Evolutionary conservation across 2,797 vertebrate species (phyloP).

Genomic region (Crenichthys baileyi): DNA sequence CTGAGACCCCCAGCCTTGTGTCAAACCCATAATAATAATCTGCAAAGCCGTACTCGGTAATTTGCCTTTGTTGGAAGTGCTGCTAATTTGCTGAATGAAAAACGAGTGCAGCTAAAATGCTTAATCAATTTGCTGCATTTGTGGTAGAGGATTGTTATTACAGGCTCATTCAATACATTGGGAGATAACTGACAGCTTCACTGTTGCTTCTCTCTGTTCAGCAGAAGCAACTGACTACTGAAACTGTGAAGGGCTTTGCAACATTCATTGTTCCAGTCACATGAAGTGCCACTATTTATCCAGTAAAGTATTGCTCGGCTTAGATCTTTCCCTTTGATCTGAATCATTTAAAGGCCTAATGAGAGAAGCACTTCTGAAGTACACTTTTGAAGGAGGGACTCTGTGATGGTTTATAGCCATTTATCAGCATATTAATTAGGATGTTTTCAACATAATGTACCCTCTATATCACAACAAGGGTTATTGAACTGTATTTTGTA

Average conservation of each 20-base stretch:
- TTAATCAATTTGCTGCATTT: slow-evolving; percentile 31
- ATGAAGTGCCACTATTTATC: slow-evolving; percentile 33
- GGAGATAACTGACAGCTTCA: slow-evolving; percentile 41
- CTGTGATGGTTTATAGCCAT: slow-evolving; percentile 19
- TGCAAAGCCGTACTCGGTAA: not conserved
- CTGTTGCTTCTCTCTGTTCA: slow-evolving; percentile 21
- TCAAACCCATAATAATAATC: not conserved
- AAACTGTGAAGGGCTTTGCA: slow-evolving; percentile 18
- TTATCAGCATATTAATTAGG: slow-evolving; percentile 18
- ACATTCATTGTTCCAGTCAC: slow-evolving; percentile 32
- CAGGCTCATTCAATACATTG: slow-evolving; percentile 20
- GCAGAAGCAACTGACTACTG: slow-evolving; percentile 22
- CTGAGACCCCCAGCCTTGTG: not conserved
- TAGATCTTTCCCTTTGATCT: slow-evolving; percentile 30
- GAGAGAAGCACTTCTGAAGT: slow-evolving; percentile 19
- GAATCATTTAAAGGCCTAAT: slow-evolving; percentile 34
- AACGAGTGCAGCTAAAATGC: slow-evolving; percentile 25
- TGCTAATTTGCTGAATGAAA: slow-evolving; percentile 30
- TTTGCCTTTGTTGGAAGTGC: slow-evolving; percentile 12
- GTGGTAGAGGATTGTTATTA: slow-evolving; percentile 38
- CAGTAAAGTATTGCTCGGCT: slow-evolving; percentile 23
- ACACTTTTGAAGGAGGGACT: slow-evolving; percentile 10
- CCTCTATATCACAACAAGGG: not conserved
- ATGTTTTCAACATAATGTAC: not conserved
- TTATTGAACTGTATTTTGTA: not conserved